phyloP scores from a whole-genome alignment of 2,113 vertebrate genomes.

The Burhinus oedicnemus region DNA sequence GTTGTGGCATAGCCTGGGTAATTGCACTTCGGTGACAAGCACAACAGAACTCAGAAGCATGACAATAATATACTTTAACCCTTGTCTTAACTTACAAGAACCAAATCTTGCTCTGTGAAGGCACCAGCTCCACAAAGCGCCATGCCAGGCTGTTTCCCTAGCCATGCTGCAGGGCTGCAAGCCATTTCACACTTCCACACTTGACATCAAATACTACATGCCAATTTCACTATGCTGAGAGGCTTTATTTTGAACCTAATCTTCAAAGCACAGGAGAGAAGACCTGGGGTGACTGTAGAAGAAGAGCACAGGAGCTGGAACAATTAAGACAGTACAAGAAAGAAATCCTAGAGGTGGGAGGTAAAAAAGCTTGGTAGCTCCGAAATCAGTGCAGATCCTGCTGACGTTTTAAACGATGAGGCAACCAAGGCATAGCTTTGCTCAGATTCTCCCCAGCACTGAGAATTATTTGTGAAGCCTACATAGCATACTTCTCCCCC shows the following conservation, averaged over 20 bases:
- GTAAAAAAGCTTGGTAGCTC: background rate
- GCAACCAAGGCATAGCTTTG: background rate
- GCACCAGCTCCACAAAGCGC: background rate
- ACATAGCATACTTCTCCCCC: background rate
- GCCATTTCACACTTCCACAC: background rate
- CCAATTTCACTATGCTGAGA: background rate
- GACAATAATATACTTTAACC: background rate
- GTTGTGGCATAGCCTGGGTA: constrained; percentile 10
- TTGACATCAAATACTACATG: background rate
- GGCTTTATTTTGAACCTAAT: background rate
- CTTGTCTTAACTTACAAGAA: background rate
- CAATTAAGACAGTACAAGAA: background rate
- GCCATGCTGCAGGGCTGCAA: background rate
- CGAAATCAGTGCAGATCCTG: background rate
- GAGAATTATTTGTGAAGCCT: background rate
- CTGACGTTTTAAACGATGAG: background rate
- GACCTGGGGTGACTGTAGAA: background rate
- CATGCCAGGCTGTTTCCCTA: background rate
- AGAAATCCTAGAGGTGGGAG: background rate
- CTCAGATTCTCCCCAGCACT: background rate
- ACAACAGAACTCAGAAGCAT: background rate
- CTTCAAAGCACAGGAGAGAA: background rate
- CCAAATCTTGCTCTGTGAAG: rapidly evolving
- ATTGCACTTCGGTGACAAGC: constrained; percentile 31
- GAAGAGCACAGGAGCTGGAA: background rate